Percentiles rank a stretch among this genome's conserved stretches.
phyloP scores from a whole-genome alignment of 1,140 invertebrate species.

The Oreohelix idahoensis region DNA sequence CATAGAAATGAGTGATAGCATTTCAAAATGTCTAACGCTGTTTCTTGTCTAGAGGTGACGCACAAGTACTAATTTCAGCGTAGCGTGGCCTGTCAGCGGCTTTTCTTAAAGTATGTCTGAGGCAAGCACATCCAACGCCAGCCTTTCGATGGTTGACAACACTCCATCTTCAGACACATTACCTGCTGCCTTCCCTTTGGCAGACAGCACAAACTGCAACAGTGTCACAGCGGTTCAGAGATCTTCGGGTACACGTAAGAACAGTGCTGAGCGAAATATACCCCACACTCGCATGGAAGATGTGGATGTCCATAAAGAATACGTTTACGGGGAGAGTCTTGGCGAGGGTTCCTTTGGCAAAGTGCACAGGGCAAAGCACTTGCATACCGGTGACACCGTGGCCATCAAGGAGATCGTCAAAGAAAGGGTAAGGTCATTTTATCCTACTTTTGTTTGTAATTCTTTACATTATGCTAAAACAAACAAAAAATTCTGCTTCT shows the following conservation, averaged over 20 bases:
- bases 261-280: constrained; percentile 57
- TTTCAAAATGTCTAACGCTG: not conserved
- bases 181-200: not conserved
- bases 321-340: constrained; percentile 68
- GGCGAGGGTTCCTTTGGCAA: constrained; percentile 76
- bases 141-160: not conserved
- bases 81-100: not conserved
- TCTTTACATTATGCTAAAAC: too few relatives aligned
- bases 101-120: not conserved
- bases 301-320: constrained; percentile 60
- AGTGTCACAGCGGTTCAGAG: not conserved
- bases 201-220: not conserved
- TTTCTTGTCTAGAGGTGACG: not conserved
- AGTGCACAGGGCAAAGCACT: constrained; percentile 73
- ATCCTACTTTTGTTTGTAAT: too few relatives aligned
- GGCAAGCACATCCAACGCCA: not conserved
- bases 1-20: too few relatives aligned
- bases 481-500: too few relatives aligned
- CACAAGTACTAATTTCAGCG: not conserved
- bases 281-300: constrained; percentile 70
- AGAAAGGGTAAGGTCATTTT: constrained; percentile 71
- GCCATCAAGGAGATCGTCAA: constrained; percentile 77
- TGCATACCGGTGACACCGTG: constrained; percentile 69
- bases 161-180: not conserved
- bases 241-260: constrained; percentile 43